Evolutionary conservation across 2,797 vertebrate genomes (phyloP), one percentile per base, ranked within the genome.

Genomic region (Apogon talboti): DNA sequence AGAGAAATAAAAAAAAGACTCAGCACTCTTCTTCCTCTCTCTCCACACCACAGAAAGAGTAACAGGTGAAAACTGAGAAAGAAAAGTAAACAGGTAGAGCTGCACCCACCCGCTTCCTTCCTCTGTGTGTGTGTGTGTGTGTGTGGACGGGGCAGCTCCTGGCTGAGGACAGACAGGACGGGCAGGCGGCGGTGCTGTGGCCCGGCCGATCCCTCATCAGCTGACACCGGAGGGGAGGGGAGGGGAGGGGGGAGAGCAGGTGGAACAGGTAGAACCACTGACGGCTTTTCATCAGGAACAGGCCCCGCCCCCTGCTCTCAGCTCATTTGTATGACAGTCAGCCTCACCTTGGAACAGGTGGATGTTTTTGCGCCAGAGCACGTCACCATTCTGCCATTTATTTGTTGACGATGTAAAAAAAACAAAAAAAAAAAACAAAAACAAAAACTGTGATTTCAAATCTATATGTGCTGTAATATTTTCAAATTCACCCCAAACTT

Each of bases 181-280:
- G 66, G 6, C 60, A 55, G 58, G 28, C 65, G 65, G 78, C 58
- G 59, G 64, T 78, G 60, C 69, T 64, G 52, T 74, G 53, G 56
- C 24, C 58, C 47, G 66, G 73, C 48, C 78, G 61, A 85, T 67
- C 81, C 83, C 83, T 85, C 56, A 67, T 89, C 85, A 83, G 80
- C 83, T 82, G 90, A 90, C 87, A 81, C 78, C 74, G 28, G n/a
- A 61, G 72, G 81, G 40, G 74, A 71, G 67, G 33, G 10, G 7
- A 10, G 33, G 30, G 58, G 54, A 55, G 11, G 52, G 51, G 7
- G 71, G 49, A 71, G 81, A 92, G 89, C 93, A 89, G 91, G 93
- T 90, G 87, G 46, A 94, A 94, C 94, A 91, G 93, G 94, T 94
- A 89, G 37, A 92, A 89, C 94, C 52, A 72, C 91, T 78, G 0